Evolutionary conservation across 2,888 invertebrate genomes (phyloP), one percentile per base, ranked within the genome.

Genomic region (Cenopis cana): DNA sequence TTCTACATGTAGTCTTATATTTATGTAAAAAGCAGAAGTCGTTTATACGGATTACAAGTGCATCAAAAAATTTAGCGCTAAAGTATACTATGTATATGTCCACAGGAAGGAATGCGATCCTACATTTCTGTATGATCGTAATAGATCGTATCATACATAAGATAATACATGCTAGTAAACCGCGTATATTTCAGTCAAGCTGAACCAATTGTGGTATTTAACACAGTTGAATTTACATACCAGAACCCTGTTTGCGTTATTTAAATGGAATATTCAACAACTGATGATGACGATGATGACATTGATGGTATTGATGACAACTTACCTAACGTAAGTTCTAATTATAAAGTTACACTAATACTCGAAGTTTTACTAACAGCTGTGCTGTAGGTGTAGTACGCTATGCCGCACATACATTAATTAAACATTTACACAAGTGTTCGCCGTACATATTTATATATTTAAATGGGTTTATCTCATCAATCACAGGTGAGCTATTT

Each of bases 381-480:
- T n/a, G n/a, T n/a, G n/a, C n/a, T n/a, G n/a, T n/a, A n/a, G n/a
- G n/a, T n/a, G n/a, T n/a, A 41, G 29, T 65, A 59, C 49, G 56
- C 62, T 62, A 54, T 54, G 38, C n/a, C 52, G 57, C 38, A 59
- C 65, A 66, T 70, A 24, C 65, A 66, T 66, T n/a, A n/a, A n/a
- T n/a, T n/a, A n/a, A n/a, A n/a, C n/a, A 65, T 55, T 66, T 54
- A 59, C 69, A 72, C 38, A 69, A 74, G 55, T 14, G 69, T 61
- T 68, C 59, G 77, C 75, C 76, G 76, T 82, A 76, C 74, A 79
- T 81, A 79, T 76, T 81, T 80, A 81, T 78, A 78, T 78, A 81
- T 80, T 80, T 80, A 80, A 83, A 80, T 79, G 74, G 75, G 71
- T 69, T 79, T 74, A 77, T 80, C 78, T 79, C 80, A 79, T 82